Base-by-base conservation (phyloP, 2,888 invertebrate genomes). In the Stenodema calcarata region DNA sequence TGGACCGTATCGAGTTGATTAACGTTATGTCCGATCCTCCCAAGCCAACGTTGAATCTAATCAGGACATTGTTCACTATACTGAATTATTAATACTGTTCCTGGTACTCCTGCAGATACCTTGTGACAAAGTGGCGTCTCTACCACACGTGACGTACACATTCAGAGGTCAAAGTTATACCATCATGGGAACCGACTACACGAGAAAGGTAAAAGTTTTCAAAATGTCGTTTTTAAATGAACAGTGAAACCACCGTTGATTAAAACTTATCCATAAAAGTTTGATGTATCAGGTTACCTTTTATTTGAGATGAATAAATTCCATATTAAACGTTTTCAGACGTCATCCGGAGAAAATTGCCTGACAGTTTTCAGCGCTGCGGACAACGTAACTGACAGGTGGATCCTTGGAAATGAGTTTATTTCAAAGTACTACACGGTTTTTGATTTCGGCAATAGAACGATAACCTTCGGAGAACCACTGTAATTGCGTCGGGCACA, bases 341-440 rank as follows among this genome's bases (percentile, higher is more conserved):
- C 35, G 0, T 30, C 82, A 14, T 18, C 35, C 7, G 62, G 62
- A n/a, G 35, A 35, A 23, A 42, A 42, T 35, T 82, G 82, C n/a
- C 12, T 82, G 14, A 82, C 82, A 23, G 23, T 69, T 1, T 82
- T 82, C 41, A 18, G 23, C 23, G 18, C 28, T 54, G 50, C 35
- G 0, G 50, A 47, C 11, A 50, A 18, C 50, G 30, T 47, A 14
- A 50, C 44, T n/a, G 41, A 78, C 18, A 23, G 44, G 3, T 82
- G 82, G 82, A 82, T 82, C 3, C 42, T 82, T 42, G 82, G 82
- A 1, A 82, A 62, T 42, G 62, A 30, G 23, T 82, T 82, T 35
- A 12, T 82, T 9, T 62, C 82, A 35, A 82, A 82, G 27, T 82
- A 41, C 27, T 82, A 82, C 82, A 82, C 82, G 11, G 70, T 82